Evolutionary conservation across 2,113 vertebrate species (phyloP).

Genomic region (Butorides virescens): DNA sequence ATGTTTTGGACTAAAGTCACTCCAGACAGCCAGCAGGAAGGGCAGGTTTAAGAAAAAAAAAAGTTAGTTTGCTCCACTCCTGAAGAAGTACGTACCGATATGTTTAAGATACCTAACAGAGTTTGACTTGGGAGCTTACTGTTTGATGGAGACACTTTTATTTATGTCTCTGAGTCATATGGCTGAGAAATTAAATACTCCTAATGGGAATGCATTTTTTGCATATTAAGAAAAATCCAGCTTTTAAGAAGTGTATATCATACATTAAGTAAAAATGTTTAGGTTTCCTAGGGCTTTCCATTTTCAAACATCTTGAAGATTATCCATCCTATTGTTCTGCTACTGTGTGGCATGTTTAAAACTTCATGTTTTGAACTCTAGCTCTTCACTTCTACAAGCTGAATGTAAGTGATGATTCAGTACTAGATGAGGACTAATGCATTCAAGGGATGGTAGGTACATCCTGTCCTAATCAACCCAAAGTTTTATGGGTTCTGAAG

Average conservation of each 20-base stretch:
- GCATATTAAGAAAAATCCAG: neutral
- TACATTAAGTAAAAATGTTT: neutral
- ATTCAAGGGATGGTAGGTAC: neutral
- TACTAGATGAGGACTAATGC: neutral
- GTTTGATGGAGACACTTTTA: neutral
- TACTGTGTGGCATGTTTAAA: neutral
- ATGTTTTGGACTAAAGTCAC: neutral
- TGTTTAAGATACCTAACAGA: neutral
- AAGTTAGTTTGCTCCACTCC: neutral
- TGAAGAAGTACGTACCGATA: neutral
- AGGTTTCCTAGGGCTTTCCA: neutral
- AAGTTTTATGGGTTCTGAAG: neutral
- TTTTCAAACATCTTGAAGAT: neutral
- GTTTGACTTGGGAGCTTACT: slow-evolving; percentile 10
- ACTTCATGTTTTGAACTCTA: neutral
- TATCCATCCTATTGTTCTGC: neutral
- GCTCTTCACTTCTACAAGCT: neutral
- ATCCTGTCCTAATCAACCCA: neutral
- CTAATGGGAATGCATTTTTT: neutral
- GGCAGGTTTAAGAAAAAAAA: neutral
- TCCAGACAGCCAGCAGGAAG: neutral
- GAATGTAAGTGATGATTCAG: neutral
- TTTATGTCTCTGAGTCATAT: neutral
- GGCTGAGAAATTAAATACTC: neutral
- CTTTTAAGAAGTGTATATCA: accelerated